phyloP scores from a whole-genome alignment of 2,113 vertebrate species.

The Erythrocercus mccallii region DNA sequence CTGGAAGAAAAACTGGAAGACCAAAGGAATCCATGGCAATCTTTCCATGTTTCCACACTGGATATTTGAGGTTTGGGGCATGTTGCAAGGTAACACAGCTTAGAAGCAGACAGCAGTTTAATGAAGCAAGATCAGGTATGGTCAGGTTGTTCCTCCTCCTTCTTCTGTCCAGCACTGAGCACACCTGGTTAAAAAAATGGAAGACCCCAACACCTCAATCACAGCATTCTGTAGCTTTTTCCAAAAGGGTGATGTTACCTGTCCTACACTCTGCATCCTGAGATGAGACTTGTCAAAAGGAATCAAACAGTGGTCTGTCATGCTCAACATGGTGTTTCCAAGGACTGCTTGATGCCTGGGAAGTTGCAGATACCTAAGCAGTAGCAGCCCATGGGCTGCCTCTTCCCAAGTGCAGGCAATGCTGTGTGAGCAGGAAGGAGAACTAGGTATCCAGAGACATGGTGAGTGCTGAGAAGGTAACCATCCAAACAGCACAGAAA shows the following conservation, averaged over 20 bases:
- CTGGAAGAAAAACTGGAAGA: not conserved
- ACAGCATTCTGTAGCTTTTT: not conserved
- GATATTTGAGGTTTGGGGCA: not conserved
- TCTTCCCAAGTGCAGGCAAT: not conserved
- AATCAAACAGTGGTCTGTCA: not conserved
- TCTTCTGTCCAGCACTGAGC: not conserved
- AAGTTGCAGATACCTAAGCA: not conserved
- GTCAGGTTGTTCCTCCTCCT: not conserved
- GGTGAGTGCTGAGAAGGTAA: not conserved
- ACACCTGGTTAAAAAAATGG: not conserved
- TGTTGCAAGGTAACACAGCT: not conserved
- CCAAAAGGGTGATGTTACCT: not conserved
- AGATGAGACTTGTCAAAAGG: not conserved
- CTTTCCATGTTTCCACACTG: not conserved
- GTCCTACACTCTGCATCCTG: not conserved
- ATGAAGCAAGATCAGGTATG: not conserved
- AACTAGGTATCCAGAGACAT: not conserved
- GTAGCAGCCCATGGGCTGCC: not conserved
- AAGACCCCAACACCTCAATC: not conserved
- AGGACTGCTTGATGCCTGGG: not conserved
- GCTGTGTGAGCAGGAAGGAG: not conserved
- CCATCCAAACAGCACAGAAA: not conserved
- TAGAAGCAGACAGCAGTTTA: not conserved
- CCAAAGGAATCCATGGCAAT: not conserved
- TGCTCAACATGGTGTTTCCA: not conserved